phyloP scores from a whole-genome alignment of 2,113 vertebrate genomes.

The Eonycteris spelaea region DNA sequence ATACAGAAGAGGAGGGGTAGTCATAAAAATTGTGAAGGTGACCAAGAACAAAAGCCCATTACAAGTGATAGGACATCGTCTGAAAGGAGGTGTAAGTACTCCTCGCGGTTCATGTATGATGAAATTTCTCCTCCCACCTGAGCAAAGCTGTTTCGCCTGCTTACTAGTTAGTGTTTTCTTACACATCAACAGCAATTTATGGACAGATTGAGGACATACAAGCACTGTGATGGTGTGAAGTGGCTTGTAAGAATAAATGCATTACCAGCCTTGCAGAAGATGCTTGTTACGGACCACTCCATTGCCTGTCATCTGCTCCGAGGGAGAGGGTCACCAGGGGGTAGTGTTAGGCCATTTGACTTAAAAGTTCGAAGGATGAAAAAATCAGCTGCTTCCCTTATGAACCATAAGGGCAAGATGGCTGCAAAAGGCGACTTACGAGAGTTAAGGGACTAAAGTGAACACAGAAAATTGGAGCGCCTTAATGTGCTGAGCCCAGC shows the following conservation, averaged over 20 bases:
- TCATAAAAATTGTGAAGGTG: neutral
- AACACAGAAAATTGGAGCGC: slow-evolving; percentile 33
- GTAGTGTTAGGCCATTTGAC: slow-evolving; percentile 29
- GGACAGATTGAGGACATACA: neutral
- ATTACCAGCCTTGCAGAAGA: neutral
- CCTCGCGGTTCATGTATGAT: neutral
- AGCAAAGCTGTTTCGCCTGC: neutral
- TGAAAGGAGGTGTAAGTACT: neutral
- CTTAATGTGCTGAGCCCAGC: slow-evolving; percentile 66
- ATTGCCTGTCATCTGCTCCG: neutral
- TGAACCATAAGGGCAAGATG: slow-evolving; percentile 1
- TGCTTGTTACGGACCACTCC: neutral
- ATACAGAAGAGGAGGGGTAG: neutral
- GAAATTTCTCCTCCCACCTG: neutral
- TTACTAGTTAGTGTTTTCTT: neutral
- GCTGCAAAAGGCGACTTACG: slow-evolving; percentile 20
- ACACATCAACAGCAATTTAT: neutral
- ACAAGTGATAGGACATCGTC: neutral
- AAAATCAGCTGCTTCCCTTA: slow-evolving; percentile 37
- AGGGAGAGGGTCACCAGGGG: neutral
- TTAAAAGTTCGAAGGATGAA: slow-evolving; percentile 53
- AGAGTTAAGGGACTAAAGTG: slow-evolving; percentile 60
- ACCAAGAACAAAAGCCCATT: neutral
- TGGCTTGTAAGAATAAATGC: slow-evolving; percentile 9
- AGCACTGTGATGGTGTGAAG: neutral